A percentile compares a stretch with the other conserved stretches of the same genome.
Conservation (phyloP, 2,113 vertebrate species). For the Mustela lutreola region DNA sequence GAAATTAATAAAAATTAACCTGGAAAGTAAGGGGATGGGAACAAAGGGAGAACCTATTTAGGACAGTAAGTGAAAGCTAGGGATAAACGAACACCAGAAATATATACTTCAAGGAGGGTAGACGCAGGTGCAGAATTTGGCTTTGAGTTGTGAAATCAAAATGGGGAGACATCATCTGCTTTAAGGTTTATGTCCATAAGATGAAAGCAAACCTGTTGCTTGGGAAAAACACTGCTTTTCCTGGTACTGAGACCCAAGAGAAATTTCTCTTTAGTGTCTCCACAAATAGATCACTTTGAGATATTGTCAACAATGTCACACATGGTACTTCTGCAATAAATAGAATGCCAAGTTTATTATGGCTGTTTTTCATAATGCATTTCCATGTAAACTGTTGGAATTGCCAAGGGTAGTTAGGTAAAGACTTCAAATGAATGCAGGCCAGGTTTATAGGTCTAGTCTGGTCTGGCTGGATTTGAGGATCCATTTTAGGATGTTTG, state of each 20-base stretch:
- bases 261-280: not conserved
- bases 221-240: not conserved
- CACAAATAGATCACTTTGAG: conserved; percentile 5
- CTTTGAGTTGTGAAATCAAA: not conserved
- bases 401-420: not conserved
- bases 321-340: not conserved
- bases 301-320: not conserved
- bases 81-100: not conserved
- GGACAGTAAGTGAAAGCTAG: not conserved
- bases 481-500: not conserved
- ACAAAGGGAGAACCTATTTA: not conserved
- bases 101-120: not conserved
- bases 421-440: not conserved
- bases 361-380: not conserved
- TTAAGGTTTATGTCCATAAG: not conserved
- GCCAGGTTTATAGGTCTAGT: not conserved
- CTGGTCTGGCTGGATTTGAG: not conserved
- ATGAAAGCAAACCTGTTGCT: not conserved
- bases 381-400: not conserved
- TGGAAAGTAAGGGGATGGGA: not conserved
- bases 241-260: not conserved
- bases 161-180: not conserved
- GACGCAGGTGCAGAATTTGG: not conserved
- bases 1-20: not conserved
- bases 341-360: not conserved